Evolutionary conservation across 2,797 vertebrate species (phyloP), one percentile per base, ranked within the genome.

Genomic region (Neosilurus mollespiculum): DNA sequence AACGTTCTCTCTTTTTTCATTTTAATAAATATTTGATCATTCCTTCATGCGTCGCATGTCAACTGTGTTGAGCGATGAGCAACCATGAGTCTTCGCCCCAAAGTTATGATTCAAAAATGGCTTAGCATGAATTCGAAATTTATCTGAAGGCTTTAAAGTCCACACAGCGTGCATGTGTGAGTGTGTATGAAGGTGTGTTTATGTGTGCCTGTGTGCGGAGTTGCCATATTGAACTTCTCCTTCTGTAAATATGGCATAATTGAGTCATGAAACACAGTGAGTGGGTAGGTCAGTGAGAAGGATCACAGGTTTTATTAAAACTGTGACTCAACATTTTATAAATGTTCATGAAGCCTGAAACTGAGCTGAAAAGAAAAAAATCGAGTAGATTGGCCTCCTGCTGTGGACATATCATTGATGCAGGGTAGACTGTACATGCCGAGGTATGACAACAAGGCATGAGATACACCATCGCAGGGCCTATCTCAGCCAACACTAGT

Each of bases 281-380:
- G 53, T 75, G 49, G 61, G 71, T 64, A 87, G 80, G 83, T 87
- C 80, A 84, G 49, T 70, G 37, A 54, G 10, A 83, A 87, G 81
- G 71, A 62, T 78, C 66, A 65, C 67, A 78, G 62, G 49, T 75
- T 59, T 84, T 66, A 82, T 82, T 76, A 82, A 82, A 66, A 49
- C 24, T 24, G 69, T 54, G 30, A 64, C 15, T 58, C 64, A 73
- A 30, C 24, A 11, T n/a, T 54, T 7, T 72, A 43, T 43, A 72
- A 72, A 54, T 16, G 14, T 54, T 3, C 37, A 49, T n/a, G 12
- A 49, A 11, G n/a, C 24, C 51, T 72, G 70, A 26, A 72, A 26
- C 49, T 26, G 70, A 54, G 14, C 49, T 4, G 69, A 53, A n/a
- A 24, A 51, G 22, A 71, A 51, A 11, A 37, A 7, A 51, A 51